Base-by-base conservation (phyloP, 2,113 vertebrate genomes). In the Astur gentilis region DNA sequence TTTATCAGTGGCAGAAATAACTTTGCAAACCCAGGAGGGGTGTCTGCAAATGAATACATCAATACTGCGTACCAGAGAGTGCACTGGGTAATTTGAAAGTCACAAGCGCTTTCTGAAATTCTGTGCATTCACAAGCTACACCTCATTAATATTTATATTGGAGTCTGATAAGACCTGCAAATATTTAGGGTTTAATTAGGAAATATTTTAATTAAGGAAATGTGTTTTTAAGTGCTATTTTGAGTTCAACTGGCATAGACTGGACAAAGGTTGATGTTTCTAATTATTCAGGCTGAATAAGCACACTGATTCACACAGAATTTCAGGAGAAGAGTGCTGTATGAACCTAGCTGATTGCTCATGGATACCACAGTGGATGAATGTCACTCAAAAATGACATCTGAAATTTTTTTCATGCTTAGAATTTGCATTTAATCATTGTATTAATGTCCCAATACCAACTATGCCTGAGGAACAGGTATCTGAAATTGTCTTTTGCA, bases 131-230 rank as follows among this genome's bases (percentile, higher is more conserved):
- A 82, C 50, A 87, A 71, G 83, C 65, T 82, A 62, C 47, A 75
- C 36, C 36, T 93, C 76, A 94, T 95, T 93, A 94, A 95, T 94
- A 93, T 95, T 96, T 94, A 88, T 90, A 72, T 3, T 58, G 21
- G 19, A 65, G 72, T 66, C 38, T 78, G 58, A 73, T 89, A 90
- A 95, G 83, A 86, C 29, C 83, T 89, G 36, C 73, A 96, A 93
- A 97, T 96, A 95, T 87, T 93, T 94, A 86, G 65, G 22, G 38
- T 69, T 97, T 95, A 94, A 90, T 91, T 95, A 94, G 45, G 77
- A 91, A 92, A 95, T 54, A 78, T 71, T 95, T 86, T 84, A 95
- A 93, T 91, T 94, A 89, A 73, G 83, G 38, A 94, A 96, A 96
- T 92, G 82, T 83, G 50, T 1, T 78, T 96, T 95, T 86, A 95